Percentiles rank a stretch among this genome's conserved stretches.
Evolutionary conservation across 2,113 vertebrate genomes (phyloP).

Genomic region (Triplophysa dalaica): DNA sequence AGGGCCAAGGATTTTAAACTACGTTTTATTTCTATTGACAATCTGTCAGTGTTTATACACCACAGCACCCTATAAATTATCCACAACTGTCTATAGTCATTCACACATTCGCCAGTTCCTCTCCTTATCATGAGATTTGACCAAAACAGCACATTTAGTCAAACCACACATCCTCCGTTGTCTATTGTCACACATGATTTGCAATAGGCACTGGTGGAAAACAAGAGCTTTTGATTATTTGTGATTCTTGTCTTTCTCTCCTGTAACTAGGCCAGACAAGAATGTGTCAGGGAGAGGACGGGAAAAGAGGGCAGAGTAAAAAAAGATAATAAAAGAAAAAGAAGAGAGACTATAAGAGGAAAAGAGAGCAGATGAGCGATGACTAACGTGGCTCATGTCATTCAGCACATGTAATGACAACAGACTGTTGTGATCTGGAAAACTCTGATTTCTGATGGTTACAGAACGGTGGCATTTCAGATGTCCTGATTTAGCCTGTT

Average conservation of each 20-base stretch:
- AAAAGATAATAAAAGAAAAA: neutral
- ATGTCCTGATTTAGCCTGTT: slow-evolving; percentile 13
- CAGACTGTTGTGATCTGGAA: slow-evolving; percentile 19
- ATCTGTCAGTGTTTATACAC: neutral
- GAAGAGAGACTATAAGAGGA: neutral
- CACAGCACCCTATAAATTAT: neutral
- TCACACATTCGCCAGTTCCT: neutral
- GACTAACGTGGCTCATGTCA: slow-evolving; percentile 1
- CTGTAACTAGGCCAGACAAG: slow-evolving; percentile 27
- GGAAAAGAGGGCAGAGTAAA: slow-evolving; percentile 12
- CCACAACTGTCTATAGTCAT: neutral
- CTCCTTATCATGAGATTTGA: slow-evolving; percentile 5
- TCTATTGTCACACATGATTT: neutral
- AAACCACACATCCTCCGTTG: neutral
- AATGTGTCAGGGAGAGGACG: neutral
- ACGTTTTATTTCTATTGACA: neutral
- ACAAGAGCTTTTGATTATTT: neutral
- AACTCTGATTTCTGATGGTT: slow-evolving; percentile 14
- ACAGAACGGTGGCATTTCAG: neutral
- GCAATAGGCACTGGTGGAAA: neutral
- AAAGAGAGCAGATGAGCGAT: slow-evolving; percentile 25
- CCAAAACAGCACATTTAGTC: neutral
- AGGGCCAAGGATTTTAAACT: neutral
- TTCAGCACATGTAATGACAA: slow-evolving; percentile 19
- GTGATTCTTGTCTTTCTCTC: neutral